Base-by-base conservation (phyloP, 1,140 invertebrate species). In the Rhyzopertha dominica region DNA sequence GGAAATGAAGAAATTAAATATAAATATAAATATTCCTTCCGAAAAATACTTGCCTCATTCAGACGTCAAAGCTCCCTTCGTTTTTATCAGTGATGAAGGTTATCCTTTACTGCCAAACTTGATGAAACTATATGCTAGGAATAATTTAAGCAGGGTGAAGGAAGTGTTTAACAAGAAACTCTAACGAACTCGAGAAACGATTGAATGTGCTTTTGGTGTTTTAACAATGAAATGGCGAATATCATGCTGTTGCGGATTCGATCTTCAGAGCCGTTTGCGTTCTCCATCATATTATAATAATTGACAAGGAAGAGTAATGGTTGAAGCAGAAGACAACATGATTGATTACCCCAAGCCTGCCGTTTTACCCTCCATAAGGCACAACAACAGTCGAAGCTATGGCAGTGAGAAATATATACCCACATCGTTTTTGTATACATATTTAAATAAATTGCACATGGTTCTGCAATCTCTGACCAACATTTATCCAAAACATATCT, bases 71-170 rank as follows among this genome's bases (percentile, higher is more conserved):
- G 49, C 54, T 18, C 69, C 67, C 12, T 62, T 54, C 43, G 59
- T 67, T 24, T 63, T 74, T 53, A 52, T 71, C 16, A 70, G 59
- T 28, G 69, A 74, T 59, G 65, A 63, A 38, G 68, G 67, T 19
- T 74, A 73, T 55, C 52, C 62, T 26, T 49, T 72, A 16, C 55
- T 47, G 22, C 16, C 24, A 23, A 59, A 64, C 43, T 46, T 73
- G 36, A 67, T 74, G 66, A 55, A 59, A 26, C 69, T 69, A 25
- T 74, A 65, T 50, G 57, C 64, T 12, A 49, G 58, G 12, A 49
- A 53, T 24, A 12, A 58, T 25, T 40, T 66, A 35, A 31, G 49
- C 31, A 25, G 56, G 18, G 35, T 8, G n/a, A 26, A 8, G 8
- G 25, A 26, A 26, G 7, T 32, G 12, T 32, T 32, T 14, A 32